Evolutionary conservation across 1,140 invertebrate genomes (phyloP), one percentile per base, ranked within the genome.

Genomic region (Polyergus mexicanus): DNA sequence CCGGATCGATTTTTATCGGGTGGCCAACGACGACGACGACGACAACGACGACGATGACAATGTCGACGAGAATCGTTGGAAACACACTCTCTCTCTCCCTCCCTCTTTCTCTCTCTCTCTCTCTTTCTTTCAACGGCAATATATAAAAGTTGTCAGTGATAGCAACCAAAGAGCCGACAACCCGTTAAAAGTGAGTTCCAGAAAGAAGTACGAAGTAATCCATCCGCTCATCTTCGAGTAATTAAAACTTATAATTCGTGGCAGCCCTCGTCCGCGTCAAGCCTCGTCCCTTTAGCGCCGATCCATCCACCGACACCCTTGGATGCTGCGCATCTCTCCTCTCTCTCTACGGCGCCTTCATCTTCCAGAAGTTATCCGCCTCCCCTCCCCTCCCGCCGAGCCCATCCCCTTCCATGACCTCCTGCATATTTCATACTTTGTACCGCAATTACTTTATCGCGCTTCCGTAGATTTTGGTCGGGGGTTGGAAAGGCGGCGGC

Each of bases 241-340:
- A 93, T 93, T 93, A 93, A 93, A 93, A 93, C 91, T 93, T 93
- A 92, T 93, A 93, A 93, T 92, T 93, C 90, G 88, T 84, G 87
- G 86, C 86, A 68, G 56, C 75, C 66, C 62, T 87, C 71, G 62
- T 65, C 62, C 54, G 56, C 68, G 63, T 69, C 51, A n/a, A 44
- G 69, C 69, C 80, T 68, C 75, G 58, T 85, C 74, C 63, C 62
- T 81, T 77, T 84, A 44, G 60, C 74, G 32, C 77, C 81, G 83
- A 77, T 71, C 68, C 68, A 78, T 86, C 83, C 69, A 51, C 66
- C 71, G 63, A 75, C 65, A 72, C 69, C 65, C 76, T 85, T 32
- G 72, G 47, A 51, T 51, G 83, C 68, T 51, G 25, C 74, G 81
- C 74, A 38, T 44, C 16, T 62, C 44, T 85, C 25, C 71, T 65